Percentiles rank a stretch among this genome's conserved stretches.
Conservation (phyloP, 1,140 invertebrate species). For the Wasmannia auropunctata region DNA sequence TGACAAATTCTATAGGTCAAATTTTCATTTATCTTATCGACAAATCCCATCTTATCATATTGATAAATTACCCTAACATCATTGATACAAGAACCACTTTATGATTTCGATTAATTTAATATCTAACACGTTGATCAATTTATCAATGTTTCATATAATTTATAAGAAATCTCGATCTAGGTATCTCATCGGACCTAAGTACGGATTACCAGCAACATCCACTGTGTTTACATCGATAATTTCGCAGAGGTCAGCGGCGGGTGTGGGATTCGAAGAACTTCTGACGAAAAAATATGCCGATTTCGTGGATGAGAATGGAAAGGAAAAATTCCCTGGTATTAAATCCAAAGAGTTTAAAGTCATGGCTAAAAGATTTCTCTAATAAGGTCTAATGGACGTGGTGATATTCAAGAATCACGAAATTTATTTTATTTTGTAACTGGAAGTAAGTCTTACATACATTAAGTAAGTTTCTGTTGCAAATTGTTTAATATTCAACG, state of each 20-base stretch:
- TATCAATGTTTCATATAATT: not conserved
- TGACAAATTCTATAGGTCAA: not conserved
- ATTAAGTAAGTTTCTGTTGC: no score
- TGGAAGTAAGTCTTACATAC: no score
- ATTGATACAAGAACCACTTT: not conserved
- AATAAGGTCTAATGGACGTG: not conserved
- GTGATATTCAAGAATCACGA: not conserved
- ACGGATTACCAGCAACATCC: constrained; percentile 54
- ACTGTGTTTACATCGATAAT: constrained; percentile 70
- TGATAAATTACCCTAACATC: not conserved
- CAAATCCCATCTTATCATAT: no score
- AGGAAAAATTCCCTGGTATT: constrained; percentile 57
- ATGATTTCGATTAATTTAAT: not conserved
- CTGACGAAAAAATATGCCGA: constrained; percentile 43
- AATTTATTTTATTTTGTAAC: not conserved
- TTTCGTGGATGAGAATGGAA: constrained; percentile 58
- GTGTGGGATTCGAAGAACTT: constrained; percentile 62
- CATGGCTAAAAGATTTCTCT: constrained; percentile 63
- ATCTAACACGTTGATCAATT: not conserved
- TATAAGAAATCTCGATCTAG: constrained; percentile 35
- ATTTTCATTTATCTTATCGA: not conserved
- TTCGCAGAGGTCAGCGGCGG: constrained; percentile 62
- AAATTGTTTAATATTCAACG: no score
- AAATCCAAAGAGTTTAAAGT: constrained; percentile 39
- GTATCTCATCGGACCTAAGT: constrained; percentile 54